A percentile compares a stretch with the other conserved stretches of the same genome.
Conservation (phyloP, 2,888 invertebrate genomes). For the Drosophila paramelanica region DNA sequence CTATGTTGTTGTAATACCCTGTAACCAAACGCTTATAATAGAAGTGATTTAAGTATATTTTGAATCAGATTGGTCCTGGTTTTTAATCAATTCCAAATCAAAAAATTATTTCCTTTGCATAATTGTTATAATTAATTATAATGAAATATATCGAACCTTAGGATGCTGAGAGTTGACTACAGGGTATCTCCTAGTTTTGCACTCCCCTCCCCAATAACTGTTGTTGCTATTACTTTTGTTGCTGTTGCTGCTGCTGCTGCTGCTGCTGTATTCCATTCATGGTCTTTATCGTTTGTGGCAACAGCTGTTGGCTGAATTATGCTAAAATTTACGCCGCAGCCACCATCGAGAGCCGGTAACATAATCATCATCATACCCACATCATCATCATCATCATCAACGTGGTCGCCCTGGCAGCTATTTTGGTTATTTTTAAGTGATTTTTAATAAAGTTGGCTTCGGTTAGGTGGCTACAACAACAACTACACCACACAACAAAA, state of each 20-base stretch:
- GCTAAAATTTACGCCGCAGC: conserved; percentile 73
- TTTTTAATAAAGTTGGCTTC: conserved; percentile 75
- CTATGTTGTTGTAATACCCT: conserved; percentile 15
- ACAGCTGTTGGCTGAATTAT: conserved; percentile 80
- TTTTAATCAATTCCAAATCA: too few species aligned
- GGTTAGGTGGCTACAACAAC: conserved; percentile 25
- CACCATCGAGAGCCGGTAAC: conserved; percentile 34
- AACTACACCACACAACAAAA: background rate
- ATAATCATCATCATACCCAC: conserved; percentile 24
- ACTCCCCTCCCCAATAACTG: background rate
- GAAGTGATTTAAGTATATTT: too few species aligned
- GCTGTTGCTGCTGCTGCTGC: conserved; percentile 24
- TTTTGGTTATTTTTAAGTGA: conserved; percentile 80
- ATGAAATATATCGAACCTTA: too few species aligned
- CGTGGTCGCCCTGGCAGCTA: conserved; percentile 51
- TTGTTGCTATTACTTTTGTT: conserved; percentile 17
- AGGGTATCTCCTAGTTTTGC: background rate
- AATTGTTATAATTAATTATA: too few species aligned
- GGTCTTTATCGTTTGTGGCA: conserved; percentile 80
- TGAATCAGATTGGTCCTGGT: too few species aligned
- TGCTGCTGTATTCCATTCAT: conserved; percentile 71
- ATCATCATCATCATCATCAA: conserved; percentile 19
- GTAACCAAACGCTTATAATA: background rate
- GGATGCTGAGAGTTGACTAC: background rate
- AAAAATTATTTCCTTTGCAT: too few species aligned